Evolutionary conservation across 2,888 invertebrate genomes (phyloP), one percentile per base, ranked within the genome.

Genomic region (Leptogaster cylindrica): DNA sequence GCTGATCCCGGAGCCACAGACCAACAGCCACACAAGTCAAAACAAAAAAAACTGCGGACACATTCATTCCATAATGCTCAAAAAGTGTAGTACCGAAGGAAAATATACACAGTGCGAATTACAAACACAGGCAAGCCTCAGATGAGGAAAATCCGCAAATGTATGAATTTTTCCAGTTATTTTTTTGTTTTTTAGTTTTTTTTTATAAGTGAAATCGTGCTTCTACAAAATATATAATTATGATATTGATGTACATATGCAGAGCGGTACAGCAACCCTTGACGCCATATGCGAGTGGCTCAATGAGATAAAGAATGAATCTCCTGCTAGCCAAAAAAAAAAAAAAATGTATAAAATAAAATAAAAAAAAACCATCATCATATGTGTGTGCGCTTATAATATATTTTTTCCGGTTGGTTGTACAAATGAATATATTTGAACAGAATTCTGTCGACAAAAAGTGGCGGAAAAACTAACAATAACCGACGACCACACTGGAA

Each of bases 381-480:
- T 64, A 48, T 48, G 33, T 48, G 64, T 33, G 48, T 64, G 7
- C 23, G 48, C 33, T 50, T 65, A 50, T 65, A 50, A 50, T 48
- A 65, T 50, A 65, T 51, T 52, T 50, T 52, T 65, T 65, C 52
- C 65, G 65, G 52, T 18, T 65, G 65, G 65, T 65, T 65, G 41
- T 65, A 41, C 65, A 65, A 52, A 52, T 65, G 52, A 52, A 65
- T 52, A 52, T 51, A 41, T 39, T 64, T 64, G 46, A 48, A 20
- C 64, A 31, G 44, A 23, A 16, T 41, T 61, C 61, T 55, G 55
- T 44, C 61, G 61, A 44, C 44, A 61, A 44, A 61, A 64, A 64
- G 48, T 69, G 52, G 46, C 66, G 69, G 69, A 69, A 69, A 67
- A 70, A 68, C 70, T 63, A 70, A 67, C 67, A 68, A 70, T 67